Evolutionary conservation across 2,888 invertebrate species (phyloP), one percentile per base, ranked within the genome.

Genomic region (Serripes groenlandicus): DNA sequence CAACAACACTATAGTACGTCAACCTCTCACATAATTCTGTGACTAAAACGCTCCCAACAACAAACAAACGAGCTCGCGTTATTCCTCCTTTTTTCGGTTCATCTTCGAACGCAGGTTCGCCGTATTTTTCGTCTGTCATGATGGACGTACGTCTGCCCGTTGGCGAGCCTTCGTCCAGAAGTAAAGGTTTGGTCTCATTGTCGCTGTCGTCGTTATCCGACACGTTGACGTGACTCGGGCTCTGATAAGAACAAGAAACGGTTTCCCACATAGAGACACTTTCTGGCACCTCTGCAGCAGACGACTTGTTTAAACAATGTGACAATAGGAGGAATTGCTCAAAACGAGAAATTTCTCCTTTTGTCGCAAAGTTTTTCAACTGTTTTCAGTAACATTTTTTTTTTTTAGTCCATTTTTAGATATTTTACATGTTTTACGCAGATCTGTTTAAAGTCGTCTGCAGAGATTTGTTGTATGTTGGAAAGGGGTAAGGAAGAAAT

Each of bases 11-110:
- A 79, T 92, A 93, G 72, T 89, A 93, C 0, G 93, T 91, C 82
- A 93, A 26, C n/a, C 93, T 81, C 66, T 93, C 93, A 78, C 92
- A 93, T 75, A 93, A 58, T 75, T 92, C 92, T 52, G 87, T 88
- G 68, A 89, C 60, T 42, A 92, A 80, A 52, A 92, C 91, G 78
- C 90, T 90, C 1, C 70, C 52, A 9, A 92, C 90, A 18, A 91
- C 89, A 52, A 81, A 77, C 35, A 92, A 28, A 21, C 78, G 66
- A n/a, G 71, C 75, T 18, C 68, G 35, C 2, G 85, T 75, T 3
- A 85, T 79, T 52, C 68, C 73, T 26, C 7, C 49, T 21, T 49
- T 49, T 49, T 21, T 49, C 2, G 7, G 2, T 49, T 49, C 49
- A 21, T 15, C 49, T 49, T 49, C 49, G 2, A 21, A 21, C 21